A percentile compares a stretch with the other conserved stretches of the same genome.
phyloP scores from a whole-genome alignment of 2,888 invertebrate genomes.

The Micoletzkya japonica region DNA sequence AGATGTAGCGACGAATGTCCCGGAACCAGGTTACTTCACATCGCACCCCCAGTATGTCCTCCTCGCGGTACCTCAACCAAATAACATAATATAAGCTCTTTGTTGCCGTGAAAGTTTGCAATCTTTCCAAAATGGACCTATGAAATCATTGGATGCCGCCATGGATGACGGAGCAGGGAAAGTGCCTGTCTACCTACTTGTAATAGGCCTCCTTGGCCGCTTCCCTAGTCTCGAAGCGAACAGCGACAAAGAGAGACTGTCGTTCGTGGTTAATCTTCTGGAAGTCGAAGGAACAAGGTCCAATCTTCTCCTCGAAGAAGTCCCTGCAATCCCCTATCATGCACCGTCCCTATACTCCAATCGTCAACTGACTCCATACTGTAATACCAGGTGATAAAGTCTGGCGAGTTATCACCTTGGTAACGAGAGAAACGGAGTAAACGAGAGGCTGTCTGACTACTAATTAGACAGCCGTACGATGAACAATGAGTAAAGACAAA shows the following conservation, averaged over 20 bases:
- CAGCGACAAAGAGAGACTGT: slow-evolving; percentile 54
- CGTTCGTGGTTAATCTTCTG: slow-evolving; percentile 53
- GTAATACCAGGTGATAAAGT: too few relatives aligned
- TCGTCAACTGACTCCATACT: too few relatives aligned
- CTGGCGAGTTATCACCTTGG: too few relatives aligned
- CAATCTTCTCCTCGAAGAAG: slow-evolving; percentile 58
- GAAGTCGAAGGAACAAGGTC: slow-evolving; percentile 60
- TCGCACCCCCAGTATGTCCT: slow-evolving; percentile 47
- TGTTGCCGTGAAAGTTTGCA: neutral
- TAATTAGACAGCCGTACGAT: too few relatives aligned
- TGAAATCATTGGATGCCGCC: too few relatives aligned
- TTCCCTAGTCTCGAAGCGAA: slow-evolving; percentile 57
- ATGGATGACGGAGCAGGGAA: too few relatives aligned
- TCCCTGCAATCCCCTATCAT: slow-evolving; percentile 57
- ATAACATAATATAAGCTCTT: neutral
- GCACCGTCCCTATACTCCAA: too few relatives aligned
- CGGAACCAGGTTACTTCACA: slow-evolving; percentile 59
- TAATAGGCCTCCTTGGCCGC: slow-evolving; percentile 47
- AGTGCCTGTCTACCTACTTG: slow-evolving; percentile 45
- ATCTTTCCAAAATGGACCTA: neutral
- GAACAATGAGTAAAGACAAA: too few relatives aligned
- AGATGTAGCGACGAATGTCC: slow-evolving; percentile 55
- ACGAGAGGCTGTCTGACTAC: too few relatives aligned
- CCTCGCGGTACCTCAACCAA: slow-evolving; percentile 47
- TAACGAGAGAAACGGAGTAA: too few relatives aligned